phyloP scores from a whole-genome alignment of 2,888 invertebrate genomes.

The Sinelater perroti region DNA sequence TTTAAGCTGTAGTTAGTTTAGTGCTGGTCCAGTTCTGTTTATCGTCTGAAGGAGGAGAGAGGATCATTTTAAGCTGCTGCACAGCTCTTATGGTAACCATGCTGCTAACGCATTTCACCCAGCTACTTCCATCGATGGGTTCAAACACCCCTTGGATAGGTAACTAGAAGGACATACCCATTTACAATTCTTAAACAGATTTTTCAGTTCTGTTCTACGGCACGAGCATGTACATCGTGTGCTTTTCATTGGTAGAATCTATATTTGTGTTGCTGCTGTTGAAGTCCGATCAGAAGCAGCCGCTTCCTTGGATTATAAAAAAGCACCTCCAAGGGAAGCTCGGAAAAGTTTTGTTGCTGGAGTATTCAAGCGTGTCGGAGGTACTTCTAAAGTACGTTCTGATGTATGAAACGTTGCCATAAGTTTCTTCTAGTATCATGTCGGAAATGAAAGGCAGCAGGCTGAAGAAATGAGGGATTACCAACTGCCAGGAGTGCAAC shows the following conservation, averaged over 20 bases:
- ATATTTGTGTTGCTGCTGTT: conserved; percentile 4
- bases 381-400: conserved; percentile 4
- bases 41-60: conserved; percentile 72
- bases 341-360: conserved; percentile 14
- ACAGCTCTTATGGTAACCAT: conserved; percentile 67
- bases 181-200: too few relatives aligned
- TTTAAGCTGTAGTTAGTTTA: conserved; percentile 67
- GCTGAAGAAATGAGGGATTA: conserved; percentile 23
- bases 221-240: conserved; percentile 6
- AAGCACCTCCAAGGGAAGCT: conserved; percentile 7
- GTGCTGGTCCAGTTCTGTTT: conserved; percentile 71
- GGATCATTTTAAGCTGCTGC: conserved; percentile 68
- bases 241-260: conserved; percentile 2
- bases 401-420: neutral
- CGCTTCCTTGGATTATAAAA: conserved; percentile 11
- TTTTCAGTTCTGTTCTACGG: conserved; percentile 20
- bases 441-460: neutral
- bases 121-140: conserved; percentile 65
- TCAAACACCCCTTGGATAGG: conserved; percentile 66
- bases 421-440: conserved; percentile 7
- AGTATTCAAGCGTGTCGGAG: neutral
- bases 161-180: too few relatives aligned
- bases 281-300: neutral
- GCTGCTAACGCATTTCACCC: conserved; percentile 70
- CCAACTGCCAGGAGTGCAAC: conserved; percentile 9